Conservation (phyloP, 1,140 invertebrate species). For the Halictus rubicundus region DNA sequence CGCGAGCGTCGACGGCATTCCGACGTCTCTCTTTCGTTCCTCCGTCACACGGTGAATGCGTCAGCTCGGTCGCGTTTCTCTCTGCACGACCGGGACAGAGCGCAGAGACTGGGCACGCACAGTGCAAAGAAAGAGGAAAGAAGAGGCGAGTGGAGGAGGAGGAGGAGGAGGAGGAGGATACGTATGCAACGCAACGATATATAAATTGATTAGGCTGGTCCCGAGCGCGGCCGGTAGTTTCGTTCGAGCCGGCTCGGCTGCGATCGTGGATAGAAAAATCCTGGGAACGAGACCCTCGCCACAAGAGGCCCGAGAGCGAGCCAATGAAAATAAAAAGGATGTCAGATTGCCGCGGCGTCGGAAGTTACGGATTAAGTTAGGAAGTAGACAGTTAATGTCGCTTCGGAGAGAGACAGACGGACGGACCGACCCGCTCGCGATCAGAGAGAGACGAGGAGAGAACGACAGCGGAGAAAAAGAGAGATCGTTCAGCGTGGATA, state of each 20-base stretch:
- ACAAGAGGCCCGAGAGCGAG: slow-evolving; percentile 71
- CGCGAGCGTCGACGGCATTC: slow-evolving; percentile 56
- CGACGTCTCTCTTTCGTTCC: slow-evolving; percentile 50
- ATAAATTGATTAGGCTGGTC: slow-evolving; percentile 79
- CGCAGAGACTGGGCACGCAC: neutral
- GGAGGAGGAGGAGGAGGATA: slow-evolving; percentile 47
- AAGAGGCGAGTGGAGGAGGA: neutral
- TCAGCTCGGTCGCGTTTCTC: too few species aligned
- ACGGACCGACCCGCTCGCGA: slow-evolving; percentile 21
- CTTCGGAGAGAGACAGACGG: slow-evolving; percentile 66
- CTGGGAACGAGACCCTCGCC: slow-evolving; percentile 78
- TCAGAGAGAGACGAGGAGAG: slow-evolving; percentile 19
- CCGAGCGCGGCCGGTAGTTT: slow-evolving; percentile 60
- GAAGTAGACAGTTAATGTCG: slow-evolving; percentile 80
- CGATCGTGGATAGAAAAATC: slow-evolving; percentile 79
- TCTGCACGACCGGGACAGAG: too few species aligned
- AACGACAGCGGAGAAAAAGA: neutral
- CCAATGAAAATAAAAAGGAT: slow-evolving; percentile 82
- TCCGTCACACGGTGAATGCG: neutral
- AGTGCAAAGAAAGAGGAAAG: neutral
- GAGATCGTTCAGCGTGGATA: slow-evolving; percentile 28
- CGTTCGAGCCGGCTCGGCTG: slow-evolving; percentile 60
- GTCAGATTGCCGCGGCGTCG: slow-evolving; percentile 81
- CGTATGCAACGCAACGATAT: slow-evolving; percentile 77
- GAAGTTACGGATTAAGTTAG: slow-evolving; percentile 82